phyloP scores from a whole-genome alignment of 2,797 vertebrate genomes.

The Malacoraja senta region DNA sequence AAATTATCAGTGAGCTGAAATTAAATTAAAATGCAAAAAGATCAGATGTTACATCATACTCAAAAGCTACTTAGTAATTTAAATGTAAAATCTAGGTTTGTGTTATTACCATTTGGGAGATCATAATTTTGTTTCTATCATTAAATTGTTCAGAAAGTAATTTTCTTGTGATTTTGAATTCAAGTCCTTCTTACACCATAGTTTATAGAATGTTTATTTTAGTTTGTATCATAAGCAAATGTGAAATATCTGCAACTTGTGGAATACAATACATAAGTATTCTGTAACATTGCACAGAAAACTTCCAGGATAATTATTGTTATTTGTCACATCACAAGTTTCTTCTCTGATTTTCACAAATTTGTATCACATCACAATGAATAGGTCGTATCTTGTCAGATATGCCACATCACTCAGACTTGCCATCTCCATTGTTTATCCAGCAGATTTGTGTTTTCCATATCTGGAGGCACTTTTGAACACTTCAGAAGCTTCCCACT shows the following conservation, averaged over 20 bases:
- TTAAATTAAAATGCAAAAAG: conserved; percentile 1
- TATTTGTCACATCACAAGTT: not conserved
- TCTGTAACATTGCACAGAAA: not conserved
- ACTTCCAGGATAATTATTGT: not conserved
- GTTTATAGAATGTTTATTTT: not conserved
- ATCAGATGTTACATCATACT: not conserved
- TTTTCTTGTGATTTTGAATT: not conserved
- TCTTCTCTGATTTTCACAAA: not conserved
- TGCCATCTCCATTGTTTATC: no score
- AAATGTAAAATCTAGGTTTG: not conserved
- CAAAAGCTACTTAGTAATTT: not conserved
- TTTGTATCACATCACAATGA: not conserved
- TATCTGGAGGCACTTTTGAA: no score
- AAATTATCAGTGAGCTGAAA: conserved; percentile 74
- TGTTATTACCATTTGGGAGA: no score
- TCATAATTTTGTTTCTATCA: not conserved
- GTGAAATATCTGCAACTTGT: not conserved
- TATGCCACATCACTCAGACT: no score
- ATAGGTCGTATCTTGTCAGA: no score
- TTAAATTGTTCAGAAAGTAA: not conserved
- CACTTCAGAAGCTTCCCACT: no score
- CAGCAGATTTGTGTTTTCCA: no score
- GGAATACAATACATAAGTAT: not conserved
- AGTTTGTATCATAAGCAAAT: not conserved
- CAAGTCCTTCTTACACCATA: not conserved